Evolutionary conservation across 1,140 invertebrate species (phyloP).

Genomic region (Drosophila leontia): DNA sequence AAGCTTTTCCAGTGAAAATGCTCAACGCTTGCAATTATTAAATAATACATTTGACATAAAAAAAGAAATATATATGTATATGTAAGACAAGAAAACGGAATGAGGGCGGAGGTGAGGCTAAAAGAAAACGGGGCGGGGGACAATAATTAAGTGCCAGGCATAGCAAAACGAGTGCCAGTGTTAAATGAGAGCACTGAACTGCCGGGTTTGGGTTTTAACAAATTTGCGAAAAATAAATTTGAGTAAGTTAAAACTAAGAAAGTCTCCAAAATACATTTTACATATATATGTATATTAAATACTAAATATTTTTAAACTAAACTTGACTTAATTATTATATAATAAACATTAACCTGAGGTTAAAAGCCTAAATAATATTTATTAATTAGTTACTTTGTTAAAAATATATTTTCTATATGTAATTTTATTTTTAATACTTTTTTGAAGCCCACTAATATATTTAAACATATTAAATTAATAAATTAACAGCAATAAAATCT

Average conservation of each 20-base stretch:
- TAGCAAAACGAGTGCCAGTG: background rate
- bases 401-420: background rate
- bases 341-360: background rate
- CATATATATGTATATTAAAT: background rate
- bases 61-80: background rate
- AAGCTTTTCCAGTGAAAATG: conserved; percentile 68
- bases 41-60: conserved; percentile 56
- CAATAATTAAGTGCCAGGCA: conserved; percentile 29
- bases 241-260: background rate
- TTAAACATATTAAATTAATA: background rate
- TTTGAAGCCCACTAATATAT: too few relatives aligned
- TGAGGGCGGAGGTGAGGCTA: conserved; percentile 14
- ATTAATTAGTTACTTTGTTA: background rate
- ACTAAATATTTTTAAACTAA: background rate
- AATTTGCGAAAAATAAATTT: background rate
- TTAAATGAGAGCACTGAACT: conserved; percentile 1
- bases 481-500: background rate
- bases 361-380: background rate
- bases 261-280: background rate
- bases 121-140: conserved; percentile 22
- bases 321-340: background rate
- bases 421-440: background rate
- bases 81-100: conserved; percentile 1
- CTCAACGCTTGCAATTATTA: conserved; percentile 51
- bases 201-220: background rate